phyloP scores from a whole-genome alignment of 2,797 vertebrate genomes.

The Florisuga fusca region DNA sequence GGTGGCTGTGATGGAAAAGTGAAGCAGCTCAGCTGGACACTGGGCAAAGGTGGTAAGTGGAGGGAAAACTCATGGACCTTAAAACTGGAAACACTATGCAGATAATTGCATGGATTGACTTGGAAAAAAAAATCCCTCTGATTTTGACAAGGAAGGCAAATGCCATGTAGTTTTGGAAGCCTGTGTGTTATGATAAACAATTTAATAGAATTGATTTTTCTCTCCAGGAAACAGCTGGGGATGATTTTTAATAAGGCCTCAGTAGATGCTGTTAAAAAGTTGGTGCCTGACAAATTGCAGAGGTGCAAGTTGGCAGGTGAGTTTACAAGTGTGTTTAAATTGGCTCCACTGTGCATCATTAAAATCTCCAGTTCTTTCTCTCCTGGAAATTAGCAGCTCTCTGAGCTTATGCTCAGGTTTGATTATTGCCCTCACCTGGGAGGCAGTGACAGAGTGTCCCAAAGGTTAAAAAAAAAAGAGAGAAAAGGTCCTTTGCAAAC shows the following conservation, averaged over 20 bases:
- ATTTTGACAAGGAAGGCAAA: not conserved
- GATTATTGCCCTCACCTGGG: not conserved
- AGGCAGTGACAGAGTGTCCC: not conserved
- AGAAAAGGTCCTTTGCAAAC: not conserved
- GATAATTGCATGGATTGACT: not conserved
- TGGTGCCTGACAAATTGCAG: not conserved
- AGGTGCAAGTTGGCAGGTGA: not conserved
- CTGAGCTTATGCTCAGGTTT: not conserved
- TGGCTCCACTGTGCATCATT: slow-evolving; percentile 58
- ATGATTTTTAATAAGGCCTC: slow-evolving; percentile 52
- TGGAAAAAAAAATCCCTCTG: not conserved
- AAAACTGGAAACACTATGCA: not conserved
- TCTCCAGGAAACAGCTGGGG: not conserved
- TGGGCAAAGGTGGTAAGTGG: too few species aligned
- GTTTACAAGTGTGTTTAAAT: slow-evolving; percentile 19
- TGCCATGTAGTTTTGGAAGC: not conserved
- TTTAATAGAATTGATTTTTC: not conserved
- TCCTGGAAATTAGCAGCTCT: slow-evolving; percentile 13
- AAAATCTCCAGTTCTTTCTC: not conserved
- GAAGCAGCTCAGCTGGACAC: too few species aligned
- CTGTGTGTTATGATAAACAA: not conserved
- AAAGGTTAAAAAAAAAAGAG: not conserved
- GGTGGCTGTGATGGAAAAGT: too few species aligned
- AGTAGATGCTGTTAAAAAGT: slow-evolving; percentile 58
- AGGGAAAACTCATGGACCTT: not conserved